Percentiles rank a stretch among this genome's conserved stretches.
Evolutionary conservation across 2,113 vertebrate genomes (phyloP).

Genomic region (Neolamprologus devosi): DNA sequence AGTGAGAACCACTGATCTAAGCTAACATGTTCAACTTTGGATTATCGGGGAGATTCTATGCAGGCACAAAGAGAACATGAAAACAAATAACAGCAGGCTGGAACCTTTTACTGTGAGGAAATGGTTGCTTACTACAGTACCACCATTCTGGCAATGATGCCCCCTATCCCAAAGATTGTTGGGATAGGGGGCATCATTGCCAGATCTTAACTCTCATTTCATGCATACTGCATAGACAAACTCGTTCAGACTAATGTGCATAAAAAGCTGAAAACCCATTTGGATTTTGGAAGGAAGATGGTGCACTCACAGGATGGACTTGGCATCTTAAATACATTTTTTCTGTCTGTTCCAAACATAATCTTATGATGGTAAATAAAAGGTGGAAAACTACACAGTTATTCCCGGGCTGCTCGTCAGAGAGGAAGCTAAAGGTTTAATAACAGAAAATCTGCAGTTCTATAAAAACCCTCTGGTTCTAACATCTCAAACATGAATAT

Average conservation of each 20-base stretch:
- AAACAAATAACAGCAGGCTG: accelerated
- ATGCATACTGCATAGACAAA: background rate
- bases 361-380: background rate
- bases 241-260: accelerated
- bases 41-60: accelerated
- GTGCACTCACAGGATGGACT: background rate
- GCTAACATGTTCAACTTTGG: background rate
- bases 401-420: background rate
- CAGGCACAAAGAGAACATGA: accelerated
- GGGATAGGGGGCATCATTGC: accelerated
- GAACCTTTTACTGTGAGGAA: background rate
- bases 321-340: background rate
- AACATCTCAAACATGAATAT: background rate
- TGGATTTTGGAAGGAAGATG: background rate
- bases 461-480: background rate
- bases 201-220: background rate
- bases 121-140: background rate
- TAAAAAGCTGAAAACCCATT: background rate
- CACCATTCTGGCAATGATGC: background rate
- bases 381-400: background rate
- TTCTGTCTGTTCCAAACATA: background rate
- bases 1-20: background rate
- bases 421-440: background rate
- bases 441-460: background rate
- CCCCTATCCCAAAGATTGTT: accelerated